Percentiles rank a stretch among this genome's conserved stretches.
Evolutionary conservation across 1,140 invertebrate species (phyloP).

Genomic region (Acromyrmex heyeri): DNA sequence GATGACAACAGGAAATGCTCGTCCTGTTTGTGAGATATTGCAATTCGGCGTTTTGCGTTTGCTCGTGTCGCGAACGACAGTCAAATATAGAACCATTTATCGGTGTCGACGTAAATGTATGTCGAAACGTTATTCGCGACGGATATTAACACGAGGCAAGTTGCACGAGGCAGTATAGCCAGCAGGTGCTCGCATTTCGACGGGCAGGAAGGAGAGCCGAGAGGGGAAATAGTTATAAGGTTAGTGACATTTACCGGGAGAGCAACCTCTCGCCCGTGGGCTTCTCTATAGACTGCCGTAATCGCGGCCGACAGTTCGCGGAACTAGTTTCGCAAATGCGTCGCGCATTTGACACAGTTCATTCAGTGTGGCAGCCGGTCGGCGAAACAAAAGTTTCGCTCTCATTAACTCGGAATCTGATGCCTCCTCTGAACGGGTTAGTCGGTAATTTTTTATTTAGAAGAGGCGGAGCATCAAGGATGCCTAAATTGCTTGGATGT

Average conservation of each 20-base stretch:
- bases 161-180: slow-evolving; percentile 14
- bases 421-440: too few species aligned
- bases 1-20: neutral
- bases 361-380: slow-evolving; percentile 33
- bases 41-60: slow-evolving; percentile 5
- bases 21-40: neutral
- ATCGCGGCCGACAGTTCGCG: neutral
- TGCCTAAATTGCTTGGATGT: too few species aligned
- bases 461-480: too few species aligned
- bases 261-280: slow-evolving; percentile 23
- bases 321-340: slow-evolving; percentile 57
- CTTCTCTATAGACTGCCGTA: slow-evolving; percentile 35
- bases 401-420: neutral
- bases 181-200: slow-evolving; percentile 60
- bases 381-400: slow-evolving; percentile 18
- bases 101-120: slow-evolving; percentile 30
- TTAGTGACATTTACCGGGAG: slow-evolving; percentile 70
- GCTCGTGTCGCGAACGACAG: neutral
- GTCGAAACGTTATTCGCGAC: slow-evolving; percentile 36
- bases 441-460: neutral
- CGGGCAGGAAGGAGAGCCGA: neutral
- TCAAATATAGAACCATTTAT: slow-evolving; percentile 42
- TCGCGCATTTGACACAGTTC: slow-evolving; percentile 57
- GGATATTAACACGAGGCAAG: slow-evolving; percentile 39
- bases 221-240: slow-evolving; percentile 45